phyloP scores from a whole-genome alignment of 2,113 vertebrate genomes.

The Terrapene triunguis region DNA sequence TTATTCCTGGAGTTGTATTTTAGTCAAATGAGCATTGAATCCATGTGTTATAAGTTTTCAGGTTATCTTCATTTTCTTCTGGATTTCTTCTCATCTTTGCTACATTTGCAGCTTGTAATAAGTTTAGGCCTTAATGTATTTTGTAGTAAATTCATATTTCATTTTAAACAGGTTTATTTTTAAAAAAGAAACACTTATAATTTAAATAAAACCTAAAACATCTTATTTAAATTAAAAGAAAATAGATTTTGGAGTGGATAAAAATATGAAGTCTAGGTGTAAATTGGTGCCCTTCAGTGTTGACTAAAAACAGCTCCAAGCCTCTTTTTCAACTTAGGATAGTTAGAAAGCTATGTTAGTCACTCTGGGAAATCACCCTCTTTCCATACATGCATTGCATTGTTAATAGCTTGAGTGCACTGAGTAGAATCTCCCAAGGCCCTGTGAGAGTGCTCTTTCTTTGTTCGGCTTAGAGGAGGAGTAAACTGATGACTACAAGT shows the following conservation, averaged over 20 bases:
- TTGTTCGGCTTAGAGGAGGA: neutral
- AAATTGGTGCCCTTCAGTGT: neutral
- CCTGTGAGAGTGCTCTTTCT: neutral
- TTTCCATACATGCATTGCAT: neutral
- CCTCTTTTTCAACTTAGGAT: neutral
- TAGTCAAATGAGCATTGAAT: neutral
- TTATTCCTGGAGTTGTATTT: neutral
- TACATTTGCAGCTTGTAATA: neutral
- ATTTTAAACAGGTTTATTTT: neutral
- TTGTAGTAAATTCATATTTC: neutral
- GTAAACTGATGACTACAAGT: rapidly evolving
- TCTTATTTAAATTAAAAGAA: neutral
- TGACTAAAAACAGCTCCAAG: neutral
- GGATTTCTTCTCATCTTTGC: neutral
- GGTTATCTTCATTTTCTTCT: neutral
- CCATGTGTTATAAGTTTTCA: neutral
- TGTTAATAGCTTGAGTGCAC: neutral
- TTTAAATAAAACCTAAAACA: neutral
- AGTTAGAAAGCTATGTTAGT: neutral
- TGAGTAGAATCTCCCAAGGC: neutral
- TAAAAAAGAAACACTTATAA: neutral
- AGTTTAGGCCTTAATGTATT: neutral
- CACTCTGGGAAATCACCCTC: neutral
- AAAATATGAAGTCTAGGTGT: neutral
- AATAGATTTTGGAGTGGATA: neutral